A percentile compares a stretch with the other conserved stretches of the same genome.
Evolutionary conservation across 2,888 invertebrate species (phyloP).

Genomic region (Lucinisca nassula): DNA sequence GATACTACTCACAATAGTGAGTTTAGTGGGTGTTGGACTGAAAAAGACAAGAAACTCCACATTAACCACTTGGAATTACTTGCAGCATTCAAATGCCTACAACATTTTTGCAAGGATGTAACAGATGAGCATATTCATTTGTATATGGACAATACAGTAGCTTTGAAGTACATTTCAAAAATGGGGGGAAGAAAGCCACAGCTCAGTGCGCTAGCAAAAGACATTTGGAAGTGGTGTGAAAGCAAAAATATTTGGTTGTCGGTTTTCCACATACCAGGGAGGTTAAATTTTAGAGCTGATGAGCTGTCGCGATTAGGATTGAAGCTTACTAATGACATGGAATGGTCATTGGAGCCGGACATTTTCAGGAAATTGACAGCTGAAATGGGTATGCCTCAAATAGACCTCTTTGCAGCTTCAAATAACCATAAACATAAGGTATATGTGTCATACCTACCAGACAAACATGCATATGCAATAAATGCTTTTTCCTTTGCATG

Average conservation of each 20-base stretch:
- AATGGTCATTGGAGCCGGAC: background rate
- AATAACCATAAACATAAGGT: background rate
- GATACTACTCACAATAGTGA: background rate
- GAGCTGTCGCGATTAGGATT: background rate
- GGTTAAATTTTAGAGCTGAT: background rate
- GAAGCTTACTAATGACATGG: background rate
- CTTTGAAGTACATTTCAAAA: background rate
- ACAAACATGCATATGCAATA: background rate
- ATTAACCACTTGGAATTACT: background rate
- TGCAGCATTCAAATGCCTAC: background rate
- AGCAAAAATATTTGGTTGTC: background rate
- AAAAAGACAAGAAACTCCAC: background rate
- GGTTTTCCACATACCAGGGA: slow-evolving; percentile 49
- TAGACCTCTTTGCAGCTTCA: background rate
- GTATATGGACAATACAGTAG: slow-evolving; percentile 13
- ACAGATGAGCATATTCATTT: background rate
- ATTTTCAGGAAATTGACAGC: background rate
- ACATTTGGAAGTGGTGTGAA: background rate
- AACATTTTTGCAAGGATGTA: background rate
- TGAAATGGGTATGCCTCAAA: background rate
- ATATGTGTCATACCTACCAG: background rate
- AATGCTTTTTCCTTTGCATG: background rate
- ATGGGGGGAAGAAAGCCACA: background rate
- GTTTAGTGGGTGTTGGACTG: background rate
- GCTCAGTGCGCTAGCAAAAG: background rate